Percentiles rank a stretch among this genome's conserved stretches.
phyloP scores from a whole-genome alignment of 2,113 vertebrate genomes.

The Potamarius usumacintae region DNA sequence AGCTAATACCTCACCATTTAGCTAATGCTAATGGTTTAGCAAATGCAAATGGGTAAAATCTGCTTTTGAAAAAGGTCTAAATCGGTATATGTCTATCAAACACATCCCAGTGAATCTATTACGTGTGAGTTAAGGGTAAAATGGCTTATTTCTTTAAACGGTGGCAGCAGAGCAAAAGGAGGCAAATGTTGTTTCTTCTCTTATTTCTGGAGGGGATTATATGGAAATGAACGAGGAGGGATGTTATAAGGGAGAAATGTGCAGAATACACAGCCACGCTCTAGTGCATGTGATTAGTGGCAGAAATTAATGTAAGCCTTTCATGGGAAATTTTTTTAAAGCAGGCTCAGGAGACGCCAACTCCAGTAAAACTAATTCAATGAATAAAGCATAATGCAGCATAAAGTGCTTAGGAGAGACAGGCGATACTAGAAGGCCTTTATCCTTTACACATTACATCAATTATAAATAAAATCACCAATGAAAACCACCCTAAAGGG shows the following conservation, averaged over 20 bases:
- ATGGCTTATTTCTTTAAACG: slow-evolving; percentile 11
- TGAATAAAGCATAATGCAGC: slow-evolving; percentile 74
- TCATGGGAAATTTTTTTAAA: slow-evolving; percentile 75
- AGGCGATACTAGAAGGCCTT: slow-evolving; percentile 65
- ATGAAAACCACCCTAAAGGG: slow-evolving; percentile 66
- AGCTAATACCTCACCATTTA: background rate
- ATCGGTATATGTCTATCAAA: background rate
- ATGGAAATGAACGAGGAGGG: slow-evolving; percentile 22
- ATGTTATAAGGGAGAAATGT: slow-evolving; percentile 45
- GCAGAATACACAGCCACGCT: slow-evolving; percentile 59
- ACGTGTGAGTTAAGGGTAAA: background rate
- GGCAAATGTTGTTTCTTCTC: slow-evolving; percentile 15
- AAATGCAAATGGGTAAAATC: background rate
- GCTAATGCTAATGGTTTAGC: background rate
- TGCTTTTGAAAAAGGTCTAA: background rate
- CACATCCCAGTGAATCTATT: background rate
- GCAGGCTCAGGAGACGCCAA: slow-evolving; percentile 70
- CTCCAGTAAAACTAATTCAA: slow-evolving; percentile 75
- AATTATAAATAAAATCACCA: slow-evolving; percentile 74
- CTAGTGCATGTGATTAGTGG: slow-evolving; percentile 71
- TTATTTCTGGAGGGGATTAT: slow-evolving; percentile 43
- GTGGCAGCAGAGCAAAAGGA: slow-evolving; percentile 24
- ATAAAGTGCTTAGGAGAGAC: slow-evolving; percentile 67
- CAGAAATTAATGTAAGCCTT: slow-evolving; percentile 72
- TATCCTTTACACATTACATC: slow-evolving; percentile 69